These are phyloP conservation scores for Enteromius thamalakanensis DNA, from an alignment of 2,797 vertebrate genomes.

Conservation along the genomic window DNA sequence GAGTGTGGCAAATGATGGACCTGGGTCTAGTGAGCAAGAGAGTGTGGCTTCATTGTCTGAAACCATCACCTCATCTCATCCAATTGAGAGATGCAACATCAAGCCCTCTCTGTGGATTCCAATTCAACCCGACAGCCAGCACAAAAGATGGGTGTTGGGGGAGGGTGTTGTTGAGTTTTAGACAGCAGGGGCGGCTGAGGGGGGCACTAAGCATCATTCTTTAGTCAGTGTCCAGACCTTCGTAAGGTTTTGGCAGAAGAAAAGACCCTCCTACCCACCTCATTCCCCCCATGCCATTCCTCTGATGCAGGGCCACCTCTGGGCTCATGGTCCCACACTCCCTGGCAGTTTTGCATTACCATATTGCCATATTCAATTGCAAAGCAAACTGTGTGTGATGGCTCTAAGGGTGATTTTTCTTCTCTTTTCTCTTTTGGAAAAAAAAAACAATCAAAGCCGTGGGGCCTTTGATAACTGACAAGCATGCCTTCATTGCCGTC, in stretches of 20 bases:
- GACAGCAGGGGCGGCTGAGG: slow-evolving; percentile 64
- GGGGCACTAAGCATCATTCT: slow-evolving; percentile 80
- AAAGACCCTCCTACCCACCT: slow-evolving; percentile 70
- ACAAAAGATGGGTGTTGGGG: slow-evolving; percentile 79
- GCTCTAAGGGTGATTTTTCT: slow-evolving; percentile 78
- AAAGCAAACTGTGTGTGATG: slow-evolving; percentile 83
- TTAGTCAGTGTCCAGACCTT: slow-evolving; percentile 81
- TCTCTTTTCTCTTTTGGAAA: slow-evolving; percentile 57
- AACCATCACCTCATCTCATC: slow-evolving; percentile 87
- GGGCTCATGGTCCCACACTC: slow-evolving; percentile 76
- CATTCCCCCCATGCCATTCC: slow-evolving; percentile 69
- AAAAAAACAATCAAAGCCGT: slow-evolving; percentile 73
- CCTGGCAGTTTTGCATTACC: slow-evolving; percentile 79
- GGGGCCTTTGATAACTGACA: slow-evolving; percentile 74
- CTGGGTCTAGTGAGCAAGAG: slow-evolving; percentile 78
- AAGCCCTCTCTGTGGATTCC: slow-evolving; percentile 80
- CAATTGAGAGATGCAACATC: slow-evolving; percentile 85
- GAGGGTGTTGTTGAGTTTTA: slow-evolving; percentile 54
- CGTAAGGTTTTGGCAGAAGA: slow-evolving; percentile 77
- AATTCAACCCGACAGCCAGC: slow-evolving; percentile 81
- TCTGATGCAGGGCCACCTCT: slow-evolving; percentile 87
- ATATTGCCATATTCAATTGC: slow-evolving; percentile 87
- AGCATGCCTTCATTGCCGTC: slow-evolving; percentile 73
- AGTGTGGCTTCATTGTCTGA: slow-evolving; percentile 85
- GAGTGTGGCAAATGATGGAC: slow-evolving; percentile 79